Evolutionary conservation across 2,113 vertebrate species (phyloP).

Genomic region (Spea multiplicata): DNA sequence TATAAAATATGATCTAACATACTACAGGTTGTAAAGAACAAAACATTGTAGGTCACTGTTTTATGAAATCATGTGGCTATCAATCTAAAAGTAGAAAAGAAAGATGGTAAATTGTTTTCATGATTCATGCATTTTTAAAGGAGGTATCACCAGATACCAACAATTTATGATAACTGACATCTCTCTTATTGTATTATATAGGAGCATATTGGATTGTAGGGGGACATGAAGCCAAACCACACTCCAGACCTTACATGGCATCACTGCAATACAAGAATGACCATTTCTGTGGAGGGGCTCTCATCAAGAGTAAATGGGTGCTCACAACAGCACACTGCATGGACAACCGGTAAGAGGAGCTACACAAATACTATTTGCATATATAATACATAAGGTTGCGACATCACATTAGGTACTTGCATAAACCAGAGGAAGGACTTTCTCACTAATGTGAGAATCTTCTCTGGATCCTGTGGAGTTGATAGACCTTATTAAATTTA

Average conservation of each 20-base stretch:
- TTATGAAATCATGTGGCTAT: too few species aligned
- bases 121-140: not conserved
- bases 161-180: not conserved
- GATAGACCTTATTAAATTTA: too few species aligned
- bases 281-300: slow-evolving; percentile 62
- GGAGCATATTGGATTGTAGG: slow-evolving; percentile 68
- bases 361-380: not conserved
- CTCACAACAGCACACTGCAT: slow-evolving; percentile 67
- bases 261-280: slow-evolving; percentile 58
- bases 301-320: slow-evolving; percentile 62
- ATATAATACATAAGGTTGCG: too few species aligned
- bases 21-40: too few species aligned
- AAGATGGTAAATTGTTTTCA: not conserved
- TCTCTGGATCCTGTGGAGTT: too few species aligned
- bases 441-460: too few species aligned
- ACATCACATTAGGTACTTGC: too few species aligned
- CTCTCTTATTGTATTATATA: slow-evolving; percentile 29
- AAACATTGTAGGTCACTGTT: too few species aligned
- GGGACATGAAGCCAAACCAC: slow-evolving; percentile 62
- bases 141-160: not conserved
- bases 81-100: too few species aligned
- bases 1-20: too few species aligned
- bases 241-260: slow-evolving; percentile 77
- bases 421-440: too few species aligned
- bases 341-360: slow-evolving; percentile 52